These are phyloP conservation scores for Actinia equina DNA, from an alignment of 64 coral and sea anemone species.

Conservation along the genomic window DNA sequence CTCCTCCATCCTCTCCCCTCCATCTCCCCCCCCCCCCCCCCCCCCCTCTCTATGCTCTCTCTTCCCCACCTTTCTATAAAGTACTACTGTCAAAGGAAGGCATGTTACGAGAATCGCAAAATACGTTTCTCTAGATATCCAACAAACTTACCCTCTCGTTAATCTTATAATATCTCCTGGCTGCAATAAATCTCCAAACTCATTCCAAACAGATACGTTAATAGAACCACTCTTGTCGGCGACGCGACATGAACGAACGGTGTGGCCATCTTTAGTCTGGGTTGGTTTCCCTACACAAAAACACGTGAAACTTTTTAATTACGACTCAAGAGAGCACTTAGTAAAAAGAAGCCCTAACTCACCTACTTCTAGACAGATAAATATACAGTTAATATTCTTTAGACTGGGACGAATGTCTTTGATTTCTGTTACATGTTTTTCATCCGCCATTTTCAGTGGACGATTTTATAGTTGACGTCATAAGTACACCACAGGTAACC, in stretches of 20 bases:
- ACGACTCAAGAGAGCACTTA: not conserved
- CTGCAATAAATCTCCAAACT: slow-evolving; percentile 85
- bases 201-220: slow-evolving; percentile 95
- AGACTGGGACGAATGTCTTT: slow-evolving; percentile 85
- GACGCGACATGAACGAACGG: slow-evolving; percentile 86
- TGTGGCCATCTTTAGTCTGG: slow-evolving; percentile 95
- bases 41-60: too few relatives aligned
- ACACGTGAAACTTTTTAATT: not conserved
- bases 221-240: slow-evolving; percentile 96
- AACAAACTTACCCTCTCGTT: slow-evolving; percentile 72
- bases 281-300: slow-evolving; percentile 81
- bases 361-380: slow-evolving; percentile 97
- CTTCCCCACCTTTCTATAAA: too few relatives aligned
- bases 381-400: slow-evolving; percentile 93
- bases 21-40: not conserved
- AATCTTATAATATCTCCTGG: slow-evolving; percentile 96
- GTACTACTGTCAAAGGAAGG: not conserved
- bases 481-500: not conserved
- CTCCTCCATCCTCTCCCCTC: too few relatives aligned
- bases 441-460: slow-evolving; percentile 56
- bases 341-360: slow-evolving; percentile 18
- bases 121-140: not conserved
- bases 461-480: not conserved
- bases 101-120: not conserved
- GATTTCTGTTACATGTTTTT: slow-evolving; percentile 82